Conservation (phyloP, 2,888 invertebrate species). For the Colostygia pectinataria region DNA sequence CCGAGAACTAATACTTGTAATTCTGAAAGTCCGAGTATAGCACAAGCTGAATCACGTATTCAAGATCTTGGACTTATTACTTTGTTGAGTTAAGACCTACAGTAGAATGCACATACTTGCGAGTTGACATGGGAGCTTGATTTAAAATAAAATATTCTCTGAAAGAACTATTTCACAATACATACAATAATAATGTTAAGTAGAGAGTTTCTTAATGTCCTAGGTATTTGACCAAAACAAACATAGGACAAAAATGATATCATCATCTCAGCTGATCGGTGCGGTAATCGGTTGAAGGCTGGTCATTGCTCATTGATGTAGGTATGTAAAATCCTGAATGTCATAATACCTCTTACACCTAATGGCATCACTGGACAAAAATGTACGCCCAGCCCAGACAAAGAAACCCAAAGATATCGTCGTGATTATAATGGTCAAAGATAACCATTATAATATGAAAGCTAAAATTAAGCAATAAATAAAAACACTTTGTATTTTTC, state of each 20-base stretch:
- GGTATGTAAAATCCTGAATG: slow-evolving; percentile 46
- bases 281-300: slow-evolving; percentile 65
- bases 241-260: slow-evolving; percentile 67
- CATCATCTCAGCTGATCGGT: slow-evolving; percentile 70
- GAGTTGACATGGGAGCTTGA: slow-evolving; percentile 7
- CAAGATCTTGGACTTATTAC: slow-evolving; percentile 33
- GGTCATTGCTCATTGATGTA: slow-evolving; percentile 59
- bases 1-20: slow-evolving; percentile 53
- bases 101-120: slow-evolving; percentile 1
- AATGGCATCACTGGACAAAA: slow-evolving; percentile 47
- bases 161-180: neutral
- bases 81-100: slow-evolving; percentile 7
- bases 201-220: slow-evolving; percentile 22
- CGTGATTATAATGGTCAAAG: slow-evolving; percentile 30
- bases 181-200: neutral
- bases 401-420: slow-evolving; percentile 19
- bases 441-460: slow-evolving; percentile 18
- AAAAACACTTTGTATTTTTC: slow-evolving; percentile 36
- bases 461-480: slow-evolving; percentile 49
- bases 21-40: slow-evolving; percentile 49
- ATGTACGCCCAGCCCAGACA: slow-evolving; percentile 26
- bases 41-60: slow-evolving; percentile 54
- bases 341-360: slow-evolving; percentile 37
- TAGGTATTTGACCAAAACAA: slow-evolving; percentile 44
- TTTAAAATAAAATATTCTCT: neutral